A percentile compares a stretch with the other conserved stretches of the same genome.
These are phyloP conservation scores for Girardinichthys multiradiatus DNA, from an alignment of 2,113 vertebrate genomes.

Conservation along the genomic window DNA sequence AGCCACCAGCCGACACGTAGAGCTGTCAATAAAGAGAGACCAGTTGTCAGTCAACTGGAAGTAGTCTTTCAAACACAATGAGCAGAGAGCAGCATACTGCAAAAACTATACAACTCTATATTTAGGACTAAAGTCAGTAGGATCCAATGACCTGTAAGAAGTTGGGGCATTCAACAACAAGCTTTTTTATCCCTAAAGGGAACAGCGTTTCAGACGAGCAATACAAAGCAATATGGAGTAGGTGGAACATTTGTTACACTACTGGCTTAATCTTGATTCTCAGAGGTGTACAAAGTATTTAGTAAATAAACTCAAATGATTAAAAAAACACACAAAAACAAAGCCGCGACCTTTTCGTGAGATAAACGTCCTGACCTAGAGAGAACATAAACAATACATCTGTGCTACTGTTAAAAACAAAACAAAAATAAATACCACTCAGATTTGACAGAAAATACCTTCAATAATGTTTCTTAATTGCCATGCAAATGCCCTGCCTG, in stretches of 20 bases:
- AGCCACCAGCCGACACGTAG: constrained; percentile 19
- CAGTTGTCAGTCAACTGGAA: constrained; percentile 45
- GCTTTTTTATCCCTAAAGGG: background rate
- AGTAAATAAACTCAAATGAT: background rate
- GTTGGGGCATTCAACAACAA: background rate
- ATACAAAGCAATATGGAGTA: background rate
- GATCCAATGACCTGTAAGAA: background rate
- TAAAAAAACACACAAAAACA: background rate
- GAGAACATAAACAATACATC: background rate
- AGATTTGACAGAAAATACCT: background rate
- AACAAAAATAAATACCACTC: background rate
- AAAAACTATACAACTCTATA: background rate
- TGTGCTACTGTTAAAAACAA: background rate
- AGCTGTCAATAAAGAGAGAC: constrained; percentile 33
- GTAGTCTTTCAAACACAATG: constrained; percentile 6
- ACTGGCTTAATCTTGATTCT: background rate
- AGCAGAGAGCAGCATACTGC: background rate
- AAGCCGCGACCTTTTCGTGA: background rate
- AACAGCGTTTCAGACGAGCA: background rate
- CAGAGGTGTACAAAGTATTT: background rate
- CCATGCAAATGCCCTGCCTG: background rate
- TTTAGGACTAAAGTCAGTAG: background rate
- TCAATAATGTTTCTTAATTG: background rate
- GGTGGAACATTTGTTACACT: background rate
- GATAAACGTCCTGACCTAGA: background rate